Conservation (phyloP, 2,797 vertebrate species). For the Zalophus californianus region DNA sequence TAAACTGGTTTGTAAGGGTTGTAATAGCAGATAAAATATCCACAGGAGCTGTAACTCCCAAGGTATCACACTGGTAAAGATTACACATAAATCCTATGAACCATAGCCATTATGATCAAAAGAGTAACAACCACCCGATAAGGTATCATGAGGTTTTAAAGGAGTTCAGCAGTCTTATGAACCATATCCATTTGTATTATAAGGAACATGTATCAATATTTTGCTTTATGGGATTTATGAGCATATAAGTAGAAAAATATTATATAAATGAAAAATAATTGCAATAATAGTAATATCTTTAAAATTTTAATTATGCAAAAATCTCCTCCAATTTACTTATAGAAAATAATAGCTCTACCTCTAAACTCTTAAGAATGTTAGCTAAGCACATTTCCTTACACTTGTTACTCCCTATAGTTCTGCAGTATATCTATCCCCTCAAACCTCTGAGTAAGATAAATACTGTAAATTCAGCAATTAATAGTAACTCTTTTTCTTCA, state of each 20-base stretch:
- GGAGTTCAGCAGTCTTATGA: background rate
- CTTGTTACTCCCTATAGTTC: background rate
- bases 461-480: background rate
- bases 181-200: background rate
- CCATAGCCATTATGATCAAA: background rate
- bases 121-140: background rate
- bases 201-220: background rate
- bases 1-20: background rate
- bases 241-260: background rate
- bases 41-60: background rate
- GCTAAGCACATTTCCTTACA: background rate
- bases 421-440: background rate
- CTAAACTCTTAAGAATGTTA: background rate
- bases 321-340: background rate
- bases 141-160: background rate
- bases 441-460: background rate
- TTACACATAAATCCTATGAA: conserved; percentile 29
- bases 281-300: background rate
- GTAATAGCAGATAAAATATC: background rate
- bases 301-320: background rate
- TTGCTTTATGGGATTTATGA: background rate
- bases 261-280: background rate
- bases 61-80: background rate
- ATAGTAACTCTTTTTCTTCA: background rate
- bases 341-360: background rate